phyloP scores from a whole-genome alignment of 2,113 vertebrate genomes.

The Peromyscus leucopus region DNA sequence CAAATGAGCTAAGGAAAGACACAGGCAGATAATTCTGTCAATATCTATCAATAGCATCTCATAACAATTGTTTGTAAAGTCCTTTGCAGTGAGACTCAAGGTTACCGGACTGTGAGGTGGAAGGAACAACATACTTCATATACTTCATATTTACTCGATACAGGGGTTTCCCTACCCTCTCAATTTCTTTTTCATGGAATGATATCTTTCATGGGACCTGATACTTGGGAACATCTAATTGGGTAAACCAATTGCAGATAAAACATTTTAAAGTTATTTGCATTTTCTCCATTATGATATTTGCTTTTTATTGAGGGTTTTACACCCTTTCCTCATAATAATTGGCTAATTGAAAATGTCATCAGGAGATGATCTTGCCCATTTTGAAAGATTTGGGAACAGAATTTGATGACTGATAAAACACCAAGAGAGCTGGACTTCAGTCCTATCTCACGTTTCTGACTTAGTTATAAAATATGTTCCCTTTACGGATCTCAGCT shows the following conservation, averaged over 20 bases:
- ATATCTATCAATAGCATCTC: neutral
- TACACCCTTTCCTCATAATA: slow-evolving; percentile 55
- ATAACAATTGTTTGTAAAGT: neutral
- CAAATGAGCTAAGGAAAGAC: slow-evolving; percentile 49
- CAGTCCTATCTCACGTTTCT: slow-evolving; percentile 65
- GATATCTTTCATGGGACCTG: neutral
- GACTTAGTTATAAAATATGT: slow-evolving; percentile 60
- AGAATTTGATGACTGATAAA: slow-evolving; percentile 62
- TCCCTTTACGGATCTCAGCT: slow-evolving; percentile 75
- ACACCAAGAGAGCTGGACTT: slow-evolving; percentile 42
- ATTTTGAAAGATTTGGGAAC: slow-evolving; percentile 45
- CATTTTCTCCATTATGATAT: slow-evolving; percentile 50
- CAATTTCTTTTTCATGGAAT: slow-evolving; percentile 12
- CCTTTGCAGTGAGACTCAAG: neutral
- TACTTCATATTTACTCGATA: neutral
- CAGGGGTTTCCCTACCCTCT: neutral
- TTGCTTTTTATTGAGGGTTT: slow-evolving; percentile 59
- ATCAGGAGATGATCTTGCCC: slow-evolving; percentile 23
- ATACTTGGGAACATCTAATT: neutral
- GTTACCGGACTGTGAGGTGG: neutral
- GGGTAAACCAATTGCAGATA: slow-evolving; percentile 44
- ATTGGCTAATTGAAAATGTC: slow-evolving; percentile 70
- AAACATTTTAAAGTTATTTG: slow-evolving; percentile 58
- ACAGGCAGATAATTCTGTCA: neutral
- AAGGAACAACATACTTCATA: neutral